Conservation (phyloP, 2,888 invertebrate species). For the Troilus luridus region DNA sequence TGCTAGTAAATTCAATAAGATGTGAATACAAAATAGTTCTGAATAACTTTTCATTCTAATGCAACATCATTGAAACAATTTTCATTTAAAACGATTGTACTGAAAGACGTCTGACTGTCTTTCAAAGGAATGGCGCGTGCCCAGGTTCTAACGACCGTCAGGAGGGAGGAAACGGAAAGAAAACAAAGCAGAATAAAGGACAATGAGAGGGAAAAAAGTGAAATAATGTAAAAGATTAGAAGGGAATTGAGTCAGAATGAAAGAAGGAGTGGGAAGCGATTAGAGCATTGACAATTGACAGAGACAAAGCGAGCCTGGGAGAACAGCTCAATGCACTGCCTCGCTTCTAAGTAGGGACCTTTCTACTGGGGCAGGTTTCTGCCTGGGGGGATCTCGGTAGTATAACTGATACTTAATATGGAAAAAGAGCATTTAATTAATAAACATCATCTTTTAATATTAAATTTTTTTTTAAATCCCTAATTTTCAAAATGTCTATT, state of each 20-base stretch:
- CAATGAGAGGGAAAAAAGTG: conserved; percentile 22
- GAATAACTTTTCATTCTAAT: neutral
- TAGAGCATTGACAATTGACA: conserved; percentile 41
- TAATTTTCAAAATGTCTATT: too few species aligned
- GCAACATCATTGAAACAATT: neutral
- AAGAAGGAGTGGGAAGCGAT: conserved; percentile 38
- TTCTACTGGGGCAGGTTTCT: neutral
- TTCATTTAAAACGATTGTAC: neutral
- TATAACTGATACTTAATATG: neutral
- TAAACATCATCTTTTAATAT: too few species aligned
- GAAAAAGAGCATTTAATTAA: neutral
- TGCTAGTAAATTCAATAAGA: too few species aligned
- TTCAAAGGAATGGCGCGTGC: neutral
- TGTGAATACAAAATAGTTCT: neutral
- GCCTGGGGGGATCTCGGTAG: neutral
- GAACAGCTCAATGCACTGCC: conserved; percentile 14
- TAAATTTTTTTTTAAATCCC: too few species aligned
- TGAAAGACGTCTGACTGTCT: too few species aligned
- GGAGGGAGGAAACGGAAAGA: neutral
- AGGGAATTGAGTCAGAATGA: conserved; percentile 38
- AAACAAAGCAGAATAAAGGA: neutral
- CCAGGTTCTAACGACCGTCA: neutral
- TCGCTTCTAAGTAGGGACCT: conserved; percentile 7
- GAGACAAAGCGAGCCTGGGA: neutral
- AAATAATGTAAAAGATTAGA: conserved; percentile 50